These are phyloP conservation scores for Nephrotoma appendiculata DNA, from an alignment of 2,888 invertebrate genomes.

Conservation along the genomic window DNA sequence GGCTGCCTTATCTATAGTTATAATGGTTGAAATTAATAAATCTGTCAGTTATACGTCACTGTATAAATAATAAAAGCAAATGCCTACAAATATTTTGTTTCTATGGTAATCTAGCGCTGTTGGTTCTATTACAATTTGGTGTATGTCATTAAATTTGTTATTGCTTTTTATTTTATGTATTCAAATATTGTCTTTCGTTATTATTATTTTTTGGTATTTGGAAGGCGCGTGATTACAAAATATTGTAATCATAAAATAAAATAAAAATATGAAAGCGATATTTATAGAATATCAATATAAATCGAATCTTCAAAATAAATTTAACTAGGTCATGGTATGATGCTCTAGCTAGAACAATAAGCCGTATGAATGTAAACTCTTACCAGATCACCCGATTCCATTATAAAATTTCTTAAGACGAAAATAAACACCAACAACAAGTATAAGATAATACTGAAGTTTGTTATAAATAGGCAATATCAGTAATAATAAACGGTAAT, in stretches of 20 bases:
- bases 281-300: neutral
- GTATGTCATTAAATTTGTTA: neutral
- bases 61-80: neutral
- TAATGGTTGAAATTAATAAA: neutral
- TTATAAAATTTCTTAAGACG: neutral
- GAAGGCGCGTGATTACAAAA: neutral
- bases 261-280: neutral
- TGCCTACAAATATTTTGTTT: neutral
- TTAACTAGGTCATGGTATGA: neutral
- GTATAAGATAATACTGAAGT: neutral
- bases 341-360: neutral
- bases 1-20: neutral
- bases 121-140: neutral
- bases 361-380: neutral
- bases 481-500: neutral
- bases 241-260: neutral
- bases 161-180: neutral
- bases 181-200: neutral
- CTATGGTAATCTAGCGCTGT: neutral
- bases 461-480: neutral
- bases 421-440: neutral
- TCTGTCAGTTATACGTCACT: neutral
- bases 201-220: neutral
- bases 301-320: neutral
- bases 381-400: neutral